Evolutionary conservation across 2,113 vertebrate species (phyloP), one percentile per base, ranked within the genome.

Genomic region (Pterophyllum scalare): DNA sequence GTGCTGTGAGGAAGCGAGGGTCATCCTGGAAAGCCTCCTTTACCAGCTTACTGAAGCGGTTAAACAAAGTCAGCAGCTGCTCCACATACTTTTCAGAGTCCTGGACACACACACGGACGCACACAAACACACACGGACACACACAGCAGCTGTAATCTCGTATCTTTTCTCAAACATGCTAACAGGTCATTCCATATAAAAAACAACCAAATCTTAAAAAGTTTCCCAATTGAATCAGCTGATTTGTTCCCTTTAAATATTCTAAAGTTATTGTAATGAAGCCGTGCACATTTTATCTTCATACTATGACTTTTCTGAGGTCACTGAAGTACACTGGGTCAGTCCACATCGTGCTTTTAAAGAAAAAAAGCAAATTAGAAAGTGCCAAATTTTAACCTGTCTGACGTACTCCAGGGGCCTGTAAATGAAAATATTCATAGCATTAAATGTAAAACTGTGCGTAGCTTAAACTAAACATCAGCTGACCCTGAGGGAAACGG

Each of bases 1-100:
- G 97, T 67, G 98, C 98, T 81, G 98, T 99, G 88, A 99, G 97
- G 95, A 99, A 99, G 88, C 98, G 96, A 64, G 98, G 98, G 92
- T 99, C 98, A 81, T 99, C 98, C 79, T 98, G 98, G 92, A 99
- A 99, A 78, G 98, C 98, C 92, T 99, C 98, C 95, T 99, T 99
- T 81, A 98, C 98, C 83, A 99, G 95, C 89, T 97, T 98, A 96
- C 98, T 99, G 96, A 99, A 99, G 94, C 98, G 96, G 95, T 99
- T 98, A 95, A 99, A 99, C 74, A 99, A 89, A 0, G 97, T 99
- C 83, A 99, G 95, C 93, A 99, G 92, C 86, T 99, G 98, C 86
- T 99, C 98, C 93, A 99, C 98, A 0, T 99, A 99, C 89, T 99
- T 99, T 93, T 99, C 98, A 79, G 98, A 99, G 93, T 99, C 98